These are phyloP conservation scores for Triplophysa dalaica DNA, from an alignment of 2,113 vertebrate genomes.

Conservation along the genomic window DNA sequence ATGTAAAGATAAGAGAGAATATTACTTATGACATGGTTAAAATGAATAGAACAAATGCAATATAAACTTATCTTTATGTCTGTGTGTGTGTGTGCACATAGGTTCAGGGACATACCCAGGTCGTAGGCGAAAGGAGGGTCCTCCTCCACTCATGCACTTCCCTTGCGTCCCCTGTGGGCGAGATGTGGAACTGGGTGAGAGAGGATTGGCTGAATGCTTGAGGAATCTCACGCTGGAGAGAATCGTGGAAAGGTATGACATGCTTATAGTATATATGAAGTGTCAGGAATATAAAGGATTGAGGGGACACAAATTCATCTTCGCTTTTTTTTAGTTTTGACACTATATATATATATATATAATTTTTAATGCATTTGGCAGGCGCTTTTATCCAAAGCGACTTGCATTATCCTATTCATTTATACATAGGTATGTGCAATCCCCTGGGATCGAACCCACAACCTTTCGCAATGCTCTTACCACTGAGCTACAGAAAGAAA, in stretches of 20 bases:
- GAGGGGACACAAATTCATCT: too few relatives aligned
- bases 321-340: too few relatives aligned
- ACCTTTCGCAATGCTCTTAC: too few relatives aligned
- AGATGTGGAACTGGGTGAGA: slow-evolving; percentile 90
- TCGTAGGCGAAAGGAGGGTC: slow-evolving; percentile 81
- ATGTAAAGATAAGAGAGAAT: slow-evolving; percentile 4
- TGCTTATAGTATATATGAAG: not conserved
- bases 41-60: not conserved
- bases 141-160: slow-evolving; percentile 81
- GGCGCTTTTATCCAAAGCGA: too few relatives aligned
- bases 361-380: too few relatives aligned
- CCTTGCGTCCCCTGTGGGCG: slow-evolving; percentile 85
- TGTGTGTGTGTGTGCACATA: slow-evolving; percentile 66
- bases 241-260: slow-evolving; percentile 86
- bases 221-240: slow-evolving; percentile 94
- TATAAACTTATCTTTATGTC: not conserved
- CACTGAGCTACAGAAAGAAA: too few relatives aligned
- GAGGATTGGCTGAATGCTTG: slow-evolving; percentile 89
- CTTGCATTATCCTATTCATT: too few relatives aligned
- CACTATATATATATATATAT: too few relatives aligned
- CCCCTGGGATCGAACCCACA: too few relatives aligned
- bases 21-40: not conserved
- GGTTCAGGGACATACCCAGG: slow-evolving; percentile 88
- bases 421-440: too few relatives aligned
- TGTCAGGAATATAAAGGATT: too few relatives aligned